phyloP scores from a whole-genome alignment of 2,888 invertebrate genomes.

The Drosophila phalerata region DNA sequence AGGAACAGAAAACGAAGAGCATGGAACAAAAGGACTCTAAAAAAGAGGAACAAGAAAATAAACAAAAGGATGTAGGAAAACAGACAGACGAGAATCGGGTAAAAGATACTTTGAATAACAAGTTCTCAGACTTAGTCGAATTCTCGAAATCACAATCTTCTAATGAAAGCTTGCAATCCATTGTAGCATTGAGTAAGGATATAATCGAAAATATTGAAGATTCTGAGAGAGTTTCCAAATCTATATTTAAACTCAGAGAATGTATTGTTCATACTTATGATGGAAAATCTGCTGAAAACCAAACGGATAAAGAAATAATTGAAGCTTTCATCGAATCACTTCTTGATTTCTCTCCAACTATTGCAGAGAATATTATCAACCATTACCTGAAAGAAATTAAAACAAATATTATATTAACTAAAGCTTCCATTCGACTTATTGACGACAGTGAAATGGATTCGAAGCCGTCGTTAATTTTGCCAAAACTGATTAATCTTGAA shows the following conservation, averaged over 20 bases:
- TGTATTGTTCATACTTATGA: constrained; percentile 83
- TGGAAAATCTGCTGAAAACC: constrained; percentile 52
- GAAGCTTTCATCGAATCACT: constrained; percentile 59
- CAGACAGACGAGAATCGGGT: neutral
- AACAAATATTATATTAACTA: constrained; percentile 50
- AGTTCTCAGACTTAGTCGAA: constrained; percentile 24
- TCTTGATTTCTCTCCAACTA: constrained; percentile 47
- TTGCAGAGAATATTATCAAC: constrained; percentile 40
- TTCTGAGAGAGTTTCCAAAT: constrained; percentile 57
- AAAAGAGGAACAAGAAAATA: neutral
- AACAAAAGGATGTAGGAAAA: neutral
- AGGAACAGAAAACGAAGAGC: constrained; percentile 2
- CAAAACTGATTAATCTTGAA: constrained; percentile 60
- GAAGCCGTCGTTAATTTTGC: constrained; percentile 51
- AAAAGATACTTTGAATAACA: constrained; percentile 23
- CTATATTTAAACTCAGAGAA: constrained; percentile 77
- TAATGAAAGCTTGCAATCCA: constrained; percentile 18
- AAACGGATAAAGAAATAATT: constrained; percentile 32
- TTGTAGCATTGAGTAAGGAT: constrained; percentile 40
- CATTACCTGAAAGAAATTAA: constrained; percentile 55
- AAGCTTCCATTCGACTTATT: constrained; percentile 49
- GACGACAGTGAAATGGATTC: constrained; percentile 54
- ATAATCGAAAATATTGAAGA: constrained; percentile 48
- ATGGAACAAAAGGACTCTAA: constrained; percentile 1
- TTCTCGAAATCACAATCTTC: neutral